These are phyloP conservation scores for Bedellia somnulentella DNA, from an alignment of 2,888 invertebrate genomes.

Conservation along the genomic window DNA sequence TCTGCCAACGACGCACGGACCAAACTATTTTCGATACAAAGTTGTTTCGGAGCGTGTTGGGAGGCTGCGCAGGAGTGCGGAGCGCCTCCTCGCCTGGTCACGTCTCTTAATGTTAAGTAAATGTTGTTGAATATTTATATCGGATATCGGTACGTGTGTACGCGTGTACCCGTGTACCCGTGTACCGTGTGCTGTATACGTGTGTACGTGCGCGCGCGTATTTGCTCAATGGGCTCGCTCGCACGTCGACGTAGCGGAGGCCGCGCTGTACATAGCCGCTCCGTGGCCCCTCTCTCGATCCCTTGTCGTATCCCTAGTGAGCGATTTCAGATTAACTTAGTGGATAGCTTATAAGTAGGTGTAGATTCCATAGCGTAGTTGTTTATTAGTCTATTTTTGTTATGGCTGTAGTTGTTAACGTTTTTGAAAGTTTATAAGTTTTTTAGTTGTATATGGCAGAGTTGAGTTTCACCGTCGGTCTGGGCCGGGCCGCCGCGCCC, in stretches of 20 bases:
- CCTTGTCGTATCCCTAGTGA: slow-evolving; percentile 41
- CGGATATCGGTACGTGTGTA: slow-evolving; percentile 17
- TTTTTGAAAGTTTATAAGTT: slow-evolving; percentile 56
- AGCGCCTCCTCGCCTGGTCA: slow-evolving; percentile 18
- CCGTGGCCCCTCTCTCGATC: slow-evolving; percentile 9
- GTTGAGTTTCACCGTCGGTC: slow-evolving; percentile 29
- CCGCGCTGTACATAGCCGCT: slow-evolving; percentile 5
- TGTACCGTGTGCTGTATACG: slow-evolving; percentile 9
- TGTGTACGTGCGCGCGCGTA: slow-evolving; percentile 20
- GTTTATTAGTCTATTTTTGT: slow-evolving; percentile 58
- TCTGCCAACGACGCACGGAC: slow-evolving; percentile 41
- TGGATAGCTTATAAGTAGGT: slow-evolving; percentile 45
- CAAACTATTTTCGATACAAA: slow-evolving; percentile 25
- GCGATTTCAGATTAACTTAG: slow-evolving; percentile 52
- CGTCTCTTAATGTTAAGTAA: slow-evolving; percentile 15
- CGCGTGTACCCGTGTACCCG: slow-evolving; percentile 10
- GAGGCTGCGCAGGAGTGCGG: background rate
- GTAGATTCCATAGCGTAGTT: slow-evolving; percentile 55
- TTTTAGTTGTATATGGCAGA: slow-evolving; percentile 43
- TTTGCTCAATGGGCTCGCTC: slow-evolving; percentile 47
- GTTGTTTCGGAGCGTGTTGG: slow-evolving; percentile 25
- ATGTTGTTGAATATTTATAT: slow-evolving; percentile 28
- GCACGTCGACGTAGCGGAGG: slow-evolving; percentile 21
- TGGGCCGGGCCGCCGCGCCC: slow-evolving; percentile 17
- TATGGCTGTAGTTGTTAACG: slow-evolving; percentile 60